These are phyloP conservation scores for Anneissia japonica DNA, from an alignment of 35 echinoderm and acorn worm species.

Conservation along the genomic window DNA sequence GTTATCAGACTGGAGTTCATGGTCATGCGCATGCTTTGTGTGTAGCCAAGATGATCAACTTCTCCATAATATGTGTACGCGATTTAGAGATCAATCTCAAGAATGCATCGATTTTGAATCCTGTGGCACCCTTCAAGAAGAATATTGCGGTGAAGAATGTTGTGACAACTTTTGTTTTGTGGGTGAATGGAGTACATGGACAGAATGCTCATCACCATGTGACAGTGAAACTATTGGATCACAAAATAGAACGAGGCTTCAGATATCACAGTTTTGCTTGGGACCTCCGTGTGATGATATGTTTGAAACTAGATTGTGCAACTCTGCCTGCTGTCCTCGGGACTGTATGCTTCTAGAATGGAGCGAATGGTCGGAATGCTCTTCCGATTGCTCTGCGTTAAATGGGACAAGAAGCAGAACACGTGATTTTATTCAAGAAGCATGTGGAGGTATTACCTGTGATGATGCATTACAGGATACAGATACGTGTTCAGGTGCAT, in stretches of 20 bases:
- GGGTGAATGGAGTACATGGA: not conserved
- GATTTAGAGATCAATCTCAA: not conserved
- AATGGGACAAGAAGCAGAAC: not conserved
- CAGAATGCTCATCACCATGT: not conserved
- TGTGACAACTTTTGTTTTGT: not conserved
- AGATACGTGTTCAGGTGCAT: not conserved
- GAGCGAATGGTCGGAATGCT: not conserved
- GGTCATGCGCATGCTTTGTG: not conserved
- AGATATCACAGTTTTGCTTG: not conserved
- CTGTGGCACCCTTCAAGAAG: not conserved
- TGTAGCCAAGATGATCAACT: not conserved
- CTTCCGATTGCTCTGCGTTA: not conserved
- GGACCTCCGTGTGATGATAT: not conserved
- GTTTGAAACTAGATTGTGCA: not conserved
- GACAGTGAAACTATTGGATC: not conserved
- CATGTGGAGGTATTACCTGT: not conserved
- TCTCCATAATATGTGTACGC: not conserved
- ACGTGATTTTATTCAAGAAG: not conserved
- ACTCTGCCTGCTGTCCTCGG: not conserved
- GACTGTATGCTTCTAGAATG: not conserved
- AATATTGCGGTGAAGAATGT: not conserved
- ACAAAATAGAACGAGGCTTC: not conserved
- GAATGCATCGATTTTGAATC: not conserved
- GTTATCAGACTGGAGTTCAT: not conserved
- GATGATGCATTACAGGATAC: not conserved